Percentiles rank a stretch among this genome's conserved stretches.
Conservation (phyloP, 1,140 invertebrate species). For the Berghia stephanieae region DNA sequence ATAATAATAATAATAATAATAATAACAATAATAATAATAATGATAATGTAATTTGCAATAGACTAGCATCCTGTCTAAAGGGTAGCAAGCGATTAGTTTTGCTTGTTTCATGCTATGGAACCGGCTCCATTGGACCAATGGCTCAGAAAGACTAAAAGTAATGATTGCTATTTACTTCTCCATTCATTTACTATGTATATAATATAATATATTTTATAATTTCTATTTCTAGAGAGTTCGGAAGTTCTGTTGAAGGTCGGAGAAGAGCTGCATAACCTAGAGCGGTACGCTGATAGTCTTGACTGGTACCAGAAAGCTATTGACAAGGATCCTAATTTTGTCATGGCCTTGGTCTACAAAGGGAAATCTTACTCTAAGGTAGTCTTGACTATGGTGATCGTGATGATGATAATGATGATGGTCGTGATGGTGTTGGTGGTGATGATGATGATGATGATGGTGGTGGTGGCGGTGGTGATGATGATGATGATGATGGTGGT, state of each 20-base stretch:
- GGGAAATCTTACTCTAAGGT: conserved; percentile 37
- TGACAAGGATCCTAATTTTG: conserved; percentile 50
- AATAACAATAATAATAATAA: too few relatives aligned
- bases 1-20: too few relatives aligned
- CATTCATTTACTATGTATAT: neutral
- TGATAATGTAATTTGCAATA: too few relatives aligned
- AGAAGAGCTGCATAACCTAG: conserved; percentile 39
- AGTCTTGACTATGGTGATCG: neutral
- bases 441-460: neutral
- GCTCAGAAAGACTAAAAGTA: neutral
- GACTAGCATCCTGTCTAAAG: too few relatives aligned
- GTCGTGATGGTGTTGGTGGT: too few relatives aligned
- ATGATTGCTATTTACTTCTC: neutral
- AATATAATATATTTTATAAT: neutral
- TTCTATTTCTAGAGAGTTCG: conserved; percentile 43
- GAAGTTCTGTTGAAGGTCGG: conserved; percentile 53
- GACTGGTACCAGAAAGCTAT: conserved; percentile 42
- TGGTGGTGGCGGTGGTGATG: neutral
- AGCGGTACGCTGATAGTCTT: conserved; percentile 35
- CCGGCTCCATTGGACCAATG: neutral
- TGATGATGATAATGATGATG: neutral
- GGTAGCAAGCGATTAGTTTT: too few relatives aligned
- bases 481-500: neutral
- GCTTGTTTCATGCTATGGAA: too few relatives aligned
- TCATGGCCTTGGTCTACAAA: conserved; percentile 49